Conservation (phyloP, 2,113 vertebrate genomes). For the Strix aluco region DNA sequence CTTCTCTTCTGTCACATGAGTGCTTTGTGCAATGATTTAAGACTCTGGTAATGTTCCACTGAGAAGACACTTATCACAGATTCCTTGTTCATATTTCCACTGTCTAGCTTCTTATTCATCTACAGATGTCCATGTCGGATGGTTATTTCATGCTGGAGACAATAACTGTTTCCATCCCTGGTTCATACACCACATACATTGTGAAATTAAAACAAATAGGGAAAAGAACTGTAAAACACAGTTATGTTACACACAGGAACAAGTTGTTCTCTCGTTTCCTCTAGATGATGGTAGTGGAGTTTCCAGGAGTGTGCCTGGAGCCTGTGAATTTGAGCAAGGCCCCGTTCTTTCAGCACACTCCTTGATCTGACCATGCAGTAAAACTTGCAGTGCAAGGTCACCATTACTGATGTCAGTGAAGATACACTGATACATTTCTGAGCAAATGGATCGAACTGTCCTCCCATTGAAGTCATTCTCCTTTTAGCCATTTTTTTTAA, state of each 20-base stretch:
- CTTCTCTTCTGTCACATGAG: not conserved
- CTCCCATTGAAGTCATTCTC: not conserved
- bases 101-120: not conserved
- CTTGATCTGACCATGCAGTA: not conserved
- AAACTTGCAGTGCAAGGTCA: not conserved
- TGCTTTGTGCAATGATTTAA: conserved; percentile 13
- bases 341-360: not conserved
- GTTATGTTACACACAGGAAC: not conserved
- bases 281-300: not conserved
- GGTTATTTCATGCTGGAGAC: not conserved
- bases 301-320: accelerated
- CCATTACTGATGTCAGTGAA: not conserved
- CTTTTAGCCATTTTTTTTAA: not conserved
- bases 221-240: not conserved
- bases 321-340: not conserved
- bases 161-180: not conserved
- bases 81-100: not conserved
- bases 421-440: not conserved
- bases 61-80: not conserved
- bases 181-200: not conserved
- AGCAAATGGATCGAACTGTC: accelerated
- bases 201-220: not conserved
- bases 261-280: not conserved
- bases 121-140: not conserved
- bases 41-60: not conserved